Evolutionary conservation across 1,140 invertebrate species (phyloP), one percentile per base, ranked within the genome.

Genomic region (Liolophura sinensis): DNA sequence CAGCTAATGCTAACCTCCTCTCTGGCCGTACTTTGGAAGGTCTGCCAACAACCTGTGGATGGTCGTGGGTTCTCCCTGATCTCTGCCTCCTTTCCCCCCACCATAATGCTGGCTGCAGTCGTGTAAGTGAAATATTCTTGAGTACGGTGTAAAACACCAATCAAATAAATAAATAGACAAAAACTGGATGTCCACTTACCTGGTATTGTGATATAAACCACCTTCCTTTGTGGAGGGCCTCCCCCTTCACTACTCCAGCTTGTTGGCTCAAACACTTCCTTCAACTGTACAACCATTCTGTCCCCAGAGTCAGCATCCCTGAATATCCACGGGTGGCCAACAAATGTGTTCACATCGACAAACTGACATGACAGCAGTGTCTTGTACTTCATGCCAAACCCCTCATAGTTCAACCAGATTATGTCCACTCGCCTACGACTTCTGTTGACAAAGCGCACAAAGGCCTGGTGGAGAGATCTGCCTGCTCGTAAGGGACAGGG

Each of bases 351-450:
- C 4, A 91, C 87, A 74, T 91, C 88, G 56, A 88, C 82, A 74
- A 79, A 87, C 7, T 87, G 74, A 0, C 78, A 80, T n/a, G 87
- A 78, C 9, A 78, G 71, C 9, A 92, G 74, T 1, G 83, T 85
- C 50, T 85, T 84, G 72, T 90, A 91, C 48, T 83, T 82, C 18
- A 88, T 81, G 27, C 86, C 82, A 25, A 78, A 75, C 0, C 92
- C 92, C 54, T 86, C 79, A 78, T 89, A 92, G 81, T 92, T 89
- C 49, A 92, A 86, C 92, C 92, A 93, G 72, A 90, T 89, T 0
- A 93, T 79, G 65, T 90, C 88, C 0, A 92, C 86, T 5, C 79
- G 82, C 1, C 88, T 81, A 0, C 82, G 74, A 0, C 91, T 92
- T 24, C 75, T 86, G 77, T 94, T 94, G 1, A 88, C 78, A 79